Evolutionary conservation across 2,797 vertebrate genomes (phyloP), one percentile per base, ranked within the genome.

Genomic region (Paedocypris micromegethes): DNA sequence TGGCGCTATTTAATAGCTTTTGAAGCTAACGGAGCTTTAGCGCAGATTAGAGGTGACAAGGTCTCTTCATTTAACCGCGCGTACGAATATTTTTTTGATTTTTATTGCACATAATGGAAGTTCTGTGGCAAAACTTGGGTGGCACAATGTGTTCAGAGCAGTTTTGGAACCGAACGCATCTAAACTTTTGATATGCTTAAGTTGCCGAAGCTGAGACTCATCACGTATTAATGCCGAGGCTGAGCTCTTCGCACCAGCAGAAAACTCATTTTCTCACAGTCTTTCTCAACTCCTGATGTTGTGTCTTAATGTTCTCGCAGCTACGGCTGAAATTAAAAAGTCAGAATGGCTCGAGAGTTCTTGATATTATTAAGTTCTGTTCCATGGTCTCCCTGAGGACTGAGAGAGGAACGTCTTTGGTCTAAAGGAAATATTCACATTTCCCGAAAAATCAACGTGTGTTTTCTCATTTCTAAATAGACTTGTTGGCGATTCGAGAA

Each of bases 401-500:
- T 6, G 61, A 58, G 45, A 68, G 56, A 58, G 57, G 40, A 68
- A 63, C 39, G 41, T 58, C 9, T 38, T 2, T 57, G 50, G 46
- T 38, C 49, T 56, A 48, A 66, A 66, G 23, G 23, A 54, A 41
- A 72, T 52, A 52, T 56, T 53, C 9, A 38, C 40, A 50, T 66
- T 57, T 63, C 67, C 63, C 4, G 23, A 23, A 23, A 23, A 23
- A 23, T 23, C 23, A 23, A 23, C 23, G 23, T 23, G 23, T 23
- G 23, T 23, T 23, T 23, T 23, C 23, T 23, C 23, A 23, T 23
- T 23, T 23, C 23, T 23, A 23, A 23, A 41, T 4, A 52, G 62
- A 70, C 57, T 49, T 55, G 6, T 49, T 37, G 46, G 56, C 9
- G 66, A 57, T 23, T 23, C 23, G 23, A 23, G 23, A 23, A 23